Evolutionary conservation across 2,888 invertebrate species (phyloP).

Genomic region (Sympetrum striolatum): DNA sequence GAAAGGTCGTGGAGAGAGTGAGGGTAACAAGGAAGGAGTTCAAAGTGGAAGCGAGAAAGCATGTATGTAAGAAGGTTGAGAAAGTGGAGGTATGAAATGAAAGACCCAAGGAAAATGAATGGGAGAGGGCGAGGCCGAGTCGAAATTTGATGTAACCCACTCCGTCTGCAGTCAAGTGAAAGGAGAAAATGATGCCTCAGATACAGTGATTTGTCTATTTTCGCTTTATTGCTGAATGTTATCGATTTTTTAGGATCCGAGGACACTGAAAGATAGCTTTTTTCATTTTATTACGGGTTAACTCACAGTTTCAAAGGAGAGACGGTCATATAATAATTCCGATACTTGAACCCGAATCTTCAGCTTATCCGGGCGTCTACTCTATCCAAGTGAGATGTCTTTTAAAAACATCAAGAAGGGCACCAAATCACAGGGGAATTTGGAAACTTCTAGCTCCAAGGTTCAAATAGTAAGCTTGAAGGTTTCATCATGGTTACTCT

Average conservation of each 20-base stretch:
- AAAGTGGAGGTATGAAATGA: background rate
- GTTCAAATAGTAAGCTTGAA: too few relatives aligned
- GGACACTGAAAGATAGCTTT: background rate
- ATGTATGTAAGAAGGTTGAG: background rate
- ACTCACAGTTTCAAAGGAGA: background rate
- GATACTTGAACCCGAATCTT: too few relatives aligned
- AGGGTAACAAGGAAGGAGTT: background rate
- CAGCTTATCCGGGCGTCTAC: too few relatives aligned
- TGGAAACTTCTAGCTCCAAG: too few relatives aligned
- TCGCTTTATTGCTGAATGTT: background rate
- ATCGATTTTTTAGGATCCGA: background rate
- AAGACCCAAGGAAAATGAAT: background rate
- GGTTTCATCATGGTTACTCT: too few relatives aligned
- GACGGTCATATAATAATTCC: too few relatives aligned
- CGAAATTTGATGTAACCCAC: background rate
- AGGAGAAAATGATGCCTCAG: background rate
- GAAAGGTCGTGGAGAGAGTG: background rate
- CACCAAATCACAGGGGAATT: too few relatives aligned
- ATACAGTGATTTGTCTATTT: background rate
- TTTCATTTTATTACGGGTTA: background rate
- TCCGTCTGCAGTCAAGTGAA: background rate
- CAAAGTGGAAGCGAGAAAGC: background rate
- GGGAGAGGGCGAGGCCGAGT: background rate
- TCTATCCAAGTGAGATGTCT: too few relatives aligned
- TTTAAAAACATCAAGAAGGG: too few relatives aligned